Evolutionary conservation across 2,113 vertebrate genomes (phyloP).

Genomic region (Stegostoma tigrinum): DNA sequence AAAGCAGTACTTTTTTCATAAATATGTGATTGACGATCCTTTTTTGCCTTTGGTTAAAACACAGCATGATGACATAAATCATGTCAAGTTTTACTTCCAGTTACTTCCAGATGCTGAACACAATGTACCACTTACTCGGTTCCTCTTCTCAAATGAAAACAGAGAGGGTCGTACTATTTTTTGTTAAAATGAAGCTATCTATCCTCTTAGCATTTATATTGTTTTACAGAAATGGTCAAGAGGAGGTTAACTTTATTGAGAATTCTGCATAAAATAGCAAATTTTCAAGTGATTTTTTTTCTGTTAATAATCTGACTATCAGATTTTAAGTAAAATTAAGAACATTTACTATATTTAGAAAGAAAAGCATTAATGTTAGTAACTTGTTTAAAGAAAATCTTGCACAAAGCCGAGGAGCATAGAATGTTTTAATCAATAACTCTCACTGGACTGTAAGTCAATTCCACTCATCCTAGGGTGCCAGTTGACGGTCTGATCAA

Average conservation of each 20-base stretch:
- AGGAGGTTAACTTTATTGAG: not conserved
- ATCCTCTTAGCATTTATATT: too few species aligned
- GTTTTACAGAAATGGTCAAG: not conserved
- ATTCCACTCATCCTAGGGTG: not conserved
- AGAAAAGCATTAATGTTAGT: not conserved
- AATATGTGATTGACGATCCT: not conserved
- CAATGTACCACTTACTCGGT: not conserved
- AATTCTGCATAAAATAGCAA: not conserved
- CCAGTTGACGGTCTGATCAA: not conserved
- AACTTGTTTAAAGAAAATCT: not conserved
- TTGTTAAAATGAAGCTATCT: not conserved
- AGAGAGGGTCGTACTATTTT: too few species aligned
- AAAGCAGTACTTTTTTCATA: not conserved
- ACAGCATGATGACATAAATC: not conserved
- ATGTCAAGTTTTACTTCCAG: not conserved
- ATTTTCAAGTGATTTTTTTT: not conserved
- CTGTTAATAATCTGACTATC: not conserved
- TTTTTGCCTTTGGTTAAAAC: not conserved
- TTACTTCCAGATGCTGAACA: not conserved
- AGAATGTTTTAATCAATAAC: not conserved
- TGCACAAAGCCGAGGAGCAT: not conserved
- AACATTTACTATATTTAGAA: not conserved
- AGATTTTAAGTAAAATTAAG: not conserved
- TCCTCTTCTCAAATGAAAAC: not conserved
- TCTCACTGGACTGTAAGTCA: not conserved